A percentile compares a stretch with the other conserved stretches of the same genome.
Evolutionary conservation across 2,888 invertebrate genomes (phyloP).

Genomic region (Thereva unica): DNA sequence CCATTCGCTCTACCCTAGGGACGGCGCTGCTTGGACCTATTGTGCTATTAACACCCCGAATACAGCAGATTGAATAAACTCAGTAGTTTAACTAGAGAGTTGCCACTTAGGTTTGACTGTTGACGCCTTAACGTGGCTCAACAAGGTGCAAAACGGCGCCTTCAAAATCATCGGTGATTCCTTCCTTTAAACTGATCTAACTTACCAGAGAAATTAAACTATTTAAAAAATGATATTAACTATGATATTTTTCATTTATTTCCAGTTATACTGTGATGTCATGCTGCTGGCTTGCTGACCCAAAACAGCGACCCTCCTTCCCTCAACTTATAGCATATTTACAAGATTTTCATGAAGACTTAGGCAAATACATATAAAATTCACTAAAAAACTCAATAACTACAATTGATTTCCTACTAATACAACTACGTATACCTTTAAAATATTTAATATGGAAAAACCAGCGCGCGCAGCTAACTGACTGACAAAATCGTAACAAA

Average conservation of each 20-base stretch:
- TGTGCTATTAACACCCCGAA: too few species aligned
- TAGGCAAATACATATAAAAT: conserved; percentile 66
- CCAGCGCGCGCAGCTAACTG: conserved; percentile 1
- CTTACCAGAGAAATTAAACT: background rate
- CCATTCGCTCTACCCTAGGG: too few species aligned
- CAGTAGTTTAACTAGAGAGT: too few species aligned
- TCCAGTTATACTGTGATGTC: conserved; percentile 70
- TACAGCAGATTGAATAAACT: too few species aligned
- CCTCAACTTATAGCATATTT: conserved; percentile 68
- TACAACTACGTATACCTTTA: conserved; percentile 14
- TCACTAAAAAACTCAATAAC: background rate
- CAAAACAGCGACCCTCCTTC: conserved; percentile 69
- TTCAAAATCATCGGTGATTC: background rate
- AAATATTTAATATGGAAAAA: conserved; percentile 11
- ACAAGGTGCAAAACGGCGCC: too few species aligned
- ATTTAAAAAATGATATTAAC: background rate
- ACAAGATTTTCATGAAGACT: conserved; percentile 69
- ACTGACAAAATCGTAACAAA: conserved; percentile 1
- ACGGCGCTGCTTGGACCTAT: too few species aligned
- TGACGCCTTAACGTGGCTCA: too few species aligned
- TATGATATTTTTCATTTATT: conserved; percentile 35
- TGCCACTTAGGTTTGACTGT: too few species aligned
- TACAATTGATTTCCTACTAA: conserved; percentile 18
- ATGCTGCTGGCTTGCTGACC: conserved; percentile 68
- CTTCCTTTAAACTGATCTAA: background rate